Conservation (phyloP, 2,888 invertebrate genomes). For the Exocentrus adspersus region DNA sequence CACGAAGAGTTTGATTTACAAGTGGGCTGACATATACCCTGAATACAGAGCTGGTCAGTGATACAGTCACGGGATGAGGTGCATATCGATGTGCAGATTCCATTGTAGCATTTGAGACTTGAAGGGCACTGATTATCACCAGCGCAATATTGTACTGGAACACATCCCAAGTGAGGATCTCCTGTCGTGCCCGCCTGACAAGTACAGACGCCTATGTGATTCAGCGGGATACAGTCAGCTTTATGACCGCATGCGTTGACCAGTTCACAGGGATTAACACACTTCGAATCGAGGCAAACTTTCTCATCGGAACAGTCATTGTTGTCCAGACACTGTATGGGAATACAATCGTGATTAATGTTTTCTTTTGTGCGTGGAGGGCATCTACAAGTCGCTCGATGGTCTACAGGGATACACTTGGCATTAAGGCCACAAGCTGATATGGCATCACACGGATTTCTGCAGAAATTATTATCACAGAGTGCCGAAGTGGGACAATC, state of each 20-base stretch:
- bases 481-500: slow-evolving; percentile 83
- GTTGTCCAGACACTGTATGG: slow-evolving; percentile 81
- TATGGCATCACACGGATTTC: slow-evolving; percentile 77
- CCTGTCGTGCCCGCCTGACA: slow-evolving; percentile 87
- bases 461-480: slow-evolving; percentile 79
- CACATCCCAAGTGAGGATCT: slow-evolving; percentile 86
- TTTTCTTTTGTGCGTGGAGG: slow-evolving; percentile 80
- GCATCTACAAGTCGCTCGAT: slow-evolving; percentile 79
- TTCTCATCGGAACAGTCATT: slow-evolving; percentile 77
- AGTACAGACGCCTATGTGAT: slow-evolving; percentile 85
- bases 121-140: slow-evolving; percentile 83
- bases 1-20: slow-evolving; percentile 84
- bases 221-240: slow-evolving; percentile 78
- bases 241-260: slow-evolving; percentile 85
- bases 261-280: slow-evolving; percentile 83
- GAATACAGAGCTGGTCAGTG: slow-evolving; percentile 85
- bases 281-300: slow-evolving; percentile 82
- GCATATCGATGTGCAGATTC: slow-evolving; percentile 82
- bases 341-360: slow-evolving; percentile 75
- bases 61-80: slow-evolving; percentile 85
- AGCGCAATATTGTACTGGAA: slow-evolving; percentile 83
- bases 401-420: slow-evolving; percentile 75
- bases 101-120: slow-evolving; percentile 84
- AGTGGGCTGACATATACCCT: slow-evolving; percentile 85
- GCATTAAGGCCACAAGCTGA: slow-evolving; percentile 80